Evolutionary conservation across 1,140 invertebrate species (phyloP).

Genomic region (Drosophila tropicalis): DNA sequence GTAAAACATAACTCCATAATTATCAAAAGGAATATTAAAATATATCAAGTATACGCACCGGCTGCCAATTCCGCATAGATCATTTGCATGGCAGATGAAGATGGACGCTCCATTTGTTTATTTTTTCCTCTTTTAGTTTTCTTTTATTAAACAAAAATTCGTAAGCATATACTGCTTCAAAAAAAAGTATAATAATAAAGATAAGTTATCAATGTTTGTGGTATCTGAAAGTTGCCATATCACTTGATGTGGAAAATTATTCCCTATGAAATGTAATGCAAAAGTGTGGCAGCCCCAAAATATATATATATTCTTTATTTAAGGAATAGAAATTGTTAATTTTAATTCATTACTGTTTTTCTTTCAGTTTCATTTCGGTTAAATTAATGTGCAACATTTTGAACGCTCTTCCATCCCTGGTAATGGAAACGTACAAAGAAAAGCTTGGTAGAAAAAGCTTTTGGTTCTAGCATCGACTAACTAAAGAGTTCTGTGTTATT

Average conservation of each 20-base stretch:
- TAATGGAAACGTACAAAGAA: neutral
- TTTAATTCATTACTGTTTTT: neutral
- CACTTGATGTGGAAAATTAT: neutral
- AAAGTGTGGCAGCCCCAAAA: neutral
- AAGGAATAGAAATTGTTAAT: neutral
- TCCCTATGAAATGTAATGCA: neutral
- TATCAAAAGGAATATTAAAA: neutral
- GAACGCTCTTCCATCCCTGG: neutral
- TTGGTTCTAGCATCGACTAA: neutral
- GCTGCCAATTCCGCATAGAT: constrained; percentile 63
- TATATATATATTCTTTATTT: neutral
- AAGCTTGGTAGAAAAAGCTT: neutral
- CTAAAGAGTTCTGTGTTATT: no score
- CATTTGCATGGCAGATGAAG: constrained; percentile 55
- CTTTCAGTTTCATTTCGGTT: neutral
- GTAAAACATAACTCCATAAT: neutral
- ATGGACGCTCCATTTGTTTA: constrained; percentile 52
- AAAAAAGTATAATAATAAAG: constrained; percentile 29
- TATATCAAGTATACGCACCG: constrained; percentile 53
- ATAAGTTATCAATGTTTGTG: constrained; percentile 58
- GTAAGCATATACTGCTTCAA: constrained; percentile 27
- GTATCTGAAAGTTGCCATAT: constrained; percentile 18
- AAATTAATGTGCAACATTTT: neutral
- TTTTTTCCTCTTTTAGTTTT: neutral
- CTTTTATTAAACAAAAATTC: constrained; percentile 24